Base-by-base conservation (phyloP, 2,888 invertebrate species). In the Thelaira solivaga region DNA sequence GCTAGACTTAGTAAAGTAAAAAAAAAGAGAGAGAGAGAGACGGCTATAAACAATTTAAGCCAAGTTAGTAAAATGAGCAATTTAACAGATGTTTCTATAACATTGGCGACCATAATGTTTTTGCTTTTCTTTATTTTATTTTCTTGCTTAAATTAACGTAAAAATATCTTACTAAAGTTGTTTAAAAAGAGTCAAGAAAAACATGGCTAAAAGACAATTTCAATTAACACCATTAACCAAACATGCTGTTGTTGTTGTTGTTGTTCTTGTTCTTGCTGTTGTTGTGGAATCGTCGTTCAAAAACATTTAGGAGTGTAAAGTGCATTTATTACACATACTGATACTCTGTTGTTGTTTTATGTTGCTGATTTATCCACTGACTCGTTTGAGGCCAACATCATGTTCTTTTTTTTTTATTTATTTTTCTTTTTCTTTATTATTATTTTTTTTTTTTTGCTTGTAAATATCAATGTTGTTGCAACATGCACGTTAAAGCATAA, bases 181-280 rank as follows among this genome's bases (percentile, higher is more conserved):
- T 5, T 29, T 13, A 61, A 43, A 31, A 24, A 39, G 8, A 61
- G 2, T 11, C 3, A 49, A 39, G n/a, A 13, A 41, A 49, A 55
- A 51, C 51, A 55, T 43, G 61, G 75, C 69, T 62, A 69, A 69
- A 69, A 76, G 69, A 64, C 75, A 69, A 36, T 62, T 67, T 57
- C 72, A 77, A 77, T 77, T 73, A 77, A 77, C 72, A 73, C 72
- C 77, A 64, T 73, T 68, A 73, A 64, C 57, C 53, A 62, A 51
- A 51, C 34, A 43, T 72, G 72, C 47, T 62, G 51, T 61, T 51
- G 55, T 36, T 26, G 62, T 11, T 51, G 59, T 29, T 7, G 59
- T 36, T n/a, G 34, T 34, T n/a, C 31, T 51, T 31, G 51, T 51
- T 6, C n/a, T n/a, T n/a, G 26, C 6, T 45, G 16, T 59, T 51